Percentiles rank a stretch among this genome's conserved stretches.
Evolutionary conservation across 2,113 vertebrate species (phyloP).

Genomic region (Acanthisitta chloris): DNA sequence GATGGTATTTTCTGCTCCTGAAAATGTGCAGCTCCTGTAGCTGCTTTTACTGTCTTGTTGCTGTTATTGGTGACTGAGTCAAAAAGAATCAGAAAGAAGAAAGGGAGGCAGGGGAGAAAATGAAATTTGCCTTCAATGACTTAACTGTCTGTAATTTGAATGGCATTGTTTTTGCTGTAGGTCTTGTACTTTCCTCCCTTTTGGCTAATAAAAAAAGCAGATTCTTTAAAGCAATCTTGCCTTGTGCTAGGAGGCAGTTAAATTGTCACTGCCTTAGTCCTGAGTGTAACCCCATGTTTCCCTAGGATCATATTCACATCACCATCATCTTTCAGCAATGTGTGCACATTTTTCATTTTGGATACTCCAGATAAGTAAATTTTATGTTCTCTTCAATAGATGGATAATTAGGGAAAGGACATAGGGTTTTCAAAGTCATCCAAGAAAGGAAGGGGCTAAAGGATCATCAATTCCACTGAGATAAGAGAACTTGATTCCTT

Average conservation of each 20-base stretch:
- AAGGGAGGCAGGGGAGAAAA: not conserved
- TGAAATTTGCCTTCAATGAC: not conserved
- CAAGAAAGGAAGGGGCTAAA: not conserved
- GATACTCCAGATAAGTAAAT: constrained; percentile 2
- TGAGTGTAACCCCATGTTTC: not conserved
- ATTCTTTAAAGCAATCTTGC: not conserved
- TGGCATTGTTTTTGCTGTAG: not conserved
- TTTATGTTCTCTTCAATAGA: not conserved
- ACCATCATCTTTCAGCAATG: not conserved
- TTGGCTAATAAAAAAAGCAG: not conserved
- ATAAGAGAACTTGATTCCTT: not conserved
- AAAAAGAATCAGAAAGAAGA: not conserved
- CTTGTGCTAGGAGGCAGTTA: not conserved
- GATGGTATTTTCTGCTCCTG: not conserved
- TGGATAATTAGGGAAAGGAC: not conserved
- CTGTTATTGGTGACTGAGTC: not conserved
- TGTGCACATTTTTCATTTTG: not conserved
- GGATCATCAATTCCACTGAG: not conserved
- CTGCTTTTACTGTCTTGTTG: not conserved
- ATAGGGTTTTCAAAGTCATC: not conserved
- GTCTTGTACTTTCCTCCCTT: not conserved
- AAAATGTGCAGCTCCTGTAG: not conserved
- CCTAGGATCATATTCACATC: not conserved
- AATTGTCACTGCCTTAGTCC: not conserved
- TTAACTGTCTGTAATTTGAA: not conserved